Base-by-base conservation (phyloP, 2,113 vertebrate species). In the Lepidothrix coronata region DNA sequence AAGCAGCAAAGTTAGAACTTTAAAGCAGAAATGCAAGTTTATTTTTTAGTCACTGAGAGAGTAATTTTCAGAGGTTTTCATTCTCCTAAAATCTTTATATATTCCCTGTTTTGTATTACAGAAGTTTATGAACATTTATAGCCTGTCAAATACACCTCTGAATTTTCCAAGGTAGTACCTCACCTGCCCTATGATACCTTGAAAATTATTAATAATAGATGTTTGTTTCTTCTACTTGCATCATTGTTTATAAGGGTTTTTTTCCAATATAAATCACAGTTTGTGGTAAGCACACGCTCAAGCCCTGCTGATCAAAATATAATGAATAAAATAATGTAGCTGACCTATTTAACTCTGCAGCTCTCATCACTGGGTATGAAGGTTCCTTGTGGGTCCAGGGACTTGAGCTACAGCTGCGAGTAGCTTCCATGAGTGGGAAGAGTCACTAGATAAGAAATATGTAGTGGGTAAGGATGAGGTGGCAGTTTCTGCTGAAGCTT, bases 331-430 rank as follows among this genome's bases (percentile, higher is more conserved):
- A 37, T 48, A 86, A 44, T 57, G 31, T 10, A 61, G 8, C 11
- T 44, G 20, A 77, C 41, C 21, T 61, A 39, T 23, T 76, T 77
- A 82, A 49, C 10, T 20, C 39, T 59, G 51, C 9, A 54, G n/a
- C 23, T 21, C 10, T 48, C n/a, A 76, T 20, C 16, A 37, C 1
- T 1, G 4, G 3, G 2, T n/a, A 27, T 37, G 28, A 72, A 15
- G 4, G 27, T 52, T 49, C 10, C 7, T 13, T 12, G 23, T 23
- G 27, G 4, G 37, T 4, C n/a, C 6, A 2, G 6, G 6, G 5
- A 2, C 19, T 19, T 48, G 46, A 79, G 28, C 6, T 62, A 25
- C 14, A 62, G 16, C 48, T 39, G n/a, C 10, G 21, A 68, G 19
- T 28, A 82, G 20, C 4, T 52, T 74, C 15, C 16, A 18, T 3